phyloP scores from a whole-genome alignment of 2,797 vertebrate species.

The Cheirogaleus major region DNA sequence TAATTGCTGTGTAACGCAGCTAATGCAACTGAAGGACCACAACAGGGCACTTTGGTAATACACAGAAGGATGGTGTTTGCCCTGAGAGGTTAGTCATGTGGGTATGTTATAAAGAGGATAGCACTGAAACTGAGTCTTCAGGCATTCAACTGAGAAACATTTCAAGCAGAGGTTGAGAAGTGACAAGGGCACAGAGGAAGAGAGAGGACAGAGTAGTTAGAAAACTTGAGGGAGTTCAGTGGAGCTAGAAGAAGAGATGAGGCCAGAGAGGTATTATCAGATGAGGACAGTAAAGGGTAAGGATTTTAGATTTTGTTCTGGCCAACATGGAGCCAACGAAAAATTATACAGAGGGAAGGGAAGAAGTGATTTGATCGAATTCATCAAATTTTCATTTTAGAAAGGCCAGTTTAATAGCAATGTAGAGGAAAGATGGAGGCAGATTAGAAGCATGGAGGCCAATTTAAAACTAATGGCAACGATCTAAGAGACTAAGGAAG shows the following conservation, averaged over 20 bases:
- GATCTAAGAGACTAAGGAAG: neutral
- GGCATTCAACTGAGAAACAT: neutral
- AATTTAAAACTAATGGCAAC: neutral
- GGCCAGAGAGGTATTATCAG: too few relatives aligned
- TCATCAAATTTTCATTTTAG: neutral
- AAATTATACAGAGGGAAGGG: neutral
- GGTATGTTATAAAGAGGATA: neutral
- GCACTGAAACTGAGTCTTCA: too few relatives aligned
- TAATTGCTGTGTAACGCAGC: neutral
- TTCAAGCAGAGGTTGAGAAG: neutral
- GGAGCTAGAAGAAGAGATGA: neutral
- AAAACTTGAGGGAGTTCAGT: neutral
- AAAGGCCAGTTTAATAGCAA: neutral
- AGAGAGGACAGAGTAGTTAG: too few relatives aligned
- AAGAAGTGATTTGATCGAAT: neutral
- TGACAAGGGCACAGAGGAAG: too few relatives aligned
- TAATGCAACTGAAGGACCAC: neutral
- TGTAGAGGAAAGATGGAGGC: neutral
- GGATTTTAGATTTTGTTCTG: neutral
- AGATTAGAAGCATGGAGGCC: neutral
- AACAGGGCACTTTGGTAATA: neutral
- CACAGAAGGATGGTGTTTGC: neutral
- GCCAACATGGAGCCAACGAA: neutral
- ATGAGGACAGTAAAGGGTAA: neutral
- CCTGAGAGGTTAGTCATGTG: too few relatives aligned